Evolutionary conservation across 2,797 vertebrate genomes (phyloP), one percentile per base, ranked within the genome.

Genomic region (Mormyrops attenuatus): DNA sequence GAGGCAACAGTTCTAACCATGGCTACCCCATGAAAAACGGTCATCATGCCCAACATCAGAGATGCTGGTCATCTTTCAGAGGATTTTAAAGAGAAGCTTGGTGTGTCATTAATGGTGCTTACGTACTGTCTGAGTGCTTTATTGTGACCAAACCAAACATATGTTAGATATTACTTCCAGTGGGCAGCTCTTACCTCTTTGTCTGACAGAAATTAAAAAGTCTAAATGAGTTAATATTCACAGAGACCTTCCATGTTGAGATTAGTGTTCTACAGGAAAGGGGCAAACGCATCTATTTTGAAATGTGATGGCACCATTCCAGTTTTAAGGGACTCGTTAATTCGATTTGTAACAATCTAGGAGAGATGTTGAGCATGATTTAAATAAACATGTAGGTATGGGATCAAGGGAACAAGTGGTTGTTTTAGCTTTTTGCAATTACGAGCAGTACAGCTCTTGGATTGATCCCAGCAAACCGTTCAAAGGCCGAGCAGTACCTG

Each of bases 371-470:
- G 47, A 85, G 47, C 82, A 50, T 85, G 82, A 85, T 85, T 85
- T 85, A 85, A 84, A 84, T 47, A 84, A 85, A 44, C 82, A 15
- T 85, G 44, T 50, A 85, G 82, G 47, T 3, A 85, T 50, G 82
- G 82, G 82, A 85, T 85, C 82, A 85, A 50, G n/a, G 47, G 82
- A 85, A 50, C 82, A 85, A 85, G 82, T 26, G 44, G 82, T 85
- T 85, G 82, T 85, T 85, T 85, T 85, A n/a, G 41, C 73, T 85
- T 85, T 85, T 85, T 85, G 47, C 20, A 85, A 26, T 85, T 85
- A 85, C 5, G 11, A 47, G 41, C n/a, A 44, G 22, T 11, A 26
- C 47, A 22, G n/a, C 20, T 20, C n/a, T 85, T 85, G 44, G 47
- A 85, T n/a, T 85, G 47, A 41, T 85, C 47, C 82, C 82, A 85